These are phyloP conservation scores for Sander lucioperca DNA, from an alignment of 2,113 vertebrate species.

Conservation along the genomic window DNA sequence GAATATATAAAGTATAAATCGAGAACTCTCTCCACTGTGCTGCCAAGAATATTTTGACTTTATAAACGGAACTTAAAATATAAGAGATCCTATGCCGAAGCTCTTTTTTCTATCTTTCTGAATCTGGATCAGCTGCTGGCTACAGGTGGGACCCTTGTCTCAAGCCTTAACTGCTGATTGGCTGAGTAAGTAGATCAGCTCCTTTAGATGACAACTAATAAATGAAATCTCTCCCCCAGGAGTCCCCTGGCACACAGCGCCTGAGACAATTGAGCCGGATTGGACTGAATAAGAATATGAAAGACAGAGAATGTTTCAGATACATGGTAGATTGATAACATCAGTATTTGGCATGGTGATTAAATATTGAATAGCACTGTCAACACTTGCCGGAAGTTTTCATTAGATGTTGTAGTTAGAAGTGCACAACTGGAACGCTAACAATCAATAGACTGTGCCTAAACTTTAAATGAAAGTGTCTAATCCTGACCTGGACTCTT, in stretches of 20 bases:
- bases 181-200: slow-evolving; percentile 80
- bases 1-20: neutral
- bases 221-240: slow-evolving; percentile 68
- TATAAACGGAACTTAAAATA: neutral
- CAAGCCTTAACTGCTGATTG: slow-evolving; percentile 71
- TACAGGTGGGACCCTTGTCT: slow-evolving; percentile 70
- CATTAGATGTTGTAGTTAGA: slow-evolving; percentile 9
- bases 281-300: slow-evolving; percentile 48
- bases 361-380: slow-evolving; percentile 22
- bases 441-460: neutral
- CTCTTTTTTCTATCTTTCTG: slow-evolving; percentile 33
- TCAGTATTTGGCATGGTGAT: neutral
- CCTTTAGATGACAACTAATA: slow-evolving; percentile 76
- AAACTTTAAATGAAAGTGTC: slow-evolving; percentile 12
- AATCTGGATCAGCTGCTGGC: slow-evolving; percentile 70
- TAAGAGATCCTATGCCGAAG: neutral
- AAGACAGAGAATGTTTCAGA: slow-evolving; percentile 46
- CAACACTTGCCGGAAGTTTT: slow-evolving; percentile 1
- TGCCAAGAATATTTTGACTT: neutral
- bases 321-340: slow-evolving; percentile 22
- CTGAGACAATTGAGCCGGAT: slow-evolving; percentile 51
- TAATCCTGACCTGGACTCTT: neutral
- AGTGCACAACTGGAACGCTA: neutral
- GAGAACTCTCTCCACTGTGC: neutral
- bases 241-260: slow-evolving; percentile 52